A percentile compares a stretch with the other conserved stretches of the same genome.
phyloP scores from a whole-genome alignment of 30 jellyfish, hydroid and myxozoan species.

The Cassiopea andromeda region DNA sequence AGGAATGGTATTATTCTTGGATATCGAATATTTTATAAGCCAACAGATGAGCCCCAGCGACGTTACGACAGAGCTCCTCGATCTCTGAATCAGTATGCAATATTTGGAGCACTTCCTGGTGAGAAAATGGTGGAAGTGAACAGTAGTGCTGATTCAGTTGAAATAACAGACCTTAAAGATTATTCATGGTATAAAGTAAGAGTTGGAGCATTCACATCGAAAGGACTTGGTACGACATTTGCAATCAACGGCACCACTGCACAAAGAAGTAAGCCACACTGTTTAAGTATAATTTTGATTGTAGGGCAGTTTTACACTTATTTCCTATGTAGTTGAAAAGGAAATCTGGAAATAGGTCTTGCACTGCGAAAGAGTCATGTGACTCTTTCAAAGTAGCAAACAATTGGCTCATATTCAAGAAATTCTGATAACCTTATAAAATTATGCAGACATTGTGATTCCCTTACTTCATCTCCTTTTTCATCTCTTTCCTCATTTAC shows the following conservation, averaged over 20 bases:
- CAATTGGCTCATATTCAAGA: background rate
- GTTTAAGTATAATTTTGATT: no score
- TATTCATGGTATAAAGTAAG: constrained; percentile 58
- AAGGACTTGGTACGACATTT: constrained; percentile 44
- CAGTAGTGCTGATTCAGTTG: constrained; percentile 15
- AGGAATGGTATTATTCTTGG: constrained; percentile 60
- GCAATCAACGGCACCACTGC: constrained; percentile 45
- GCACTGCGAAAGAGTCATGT: no score
- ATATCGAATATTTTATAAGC: constrained; percentile 51
- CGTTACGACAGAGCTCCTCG: constrained; percentile 64
- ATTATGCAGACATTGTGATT: background rate
- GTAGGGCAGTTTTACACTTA: background rate
- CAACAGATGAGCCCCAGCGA: constrained; percentile 41
- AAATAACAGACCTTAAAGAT: constrained; percentile 15
- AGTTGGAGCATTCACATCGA: constrained; percentile 61
- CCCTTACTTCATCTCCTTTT: background rate
- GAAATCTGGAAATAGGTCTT: background rate
- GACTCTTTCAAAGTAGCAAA: background rate
- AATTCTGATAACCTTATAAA: background rate
- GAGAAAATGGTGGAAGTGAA: constrained; percentile 61
- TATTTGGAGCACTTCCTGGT: constrained; percentile 60
- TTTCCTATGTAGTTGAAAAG: background rate
- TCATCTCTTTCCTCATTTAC: background rate
- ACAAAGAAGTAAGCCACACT: constrained; percentile 37
- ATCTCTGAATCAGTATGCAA: constrained; percentile 53